These are phyloP conservation scores for Neodiprion lecontei DNA, from an alignment of 1,140 invertebrate genomes.

Conservation along the genomic window DNA sequence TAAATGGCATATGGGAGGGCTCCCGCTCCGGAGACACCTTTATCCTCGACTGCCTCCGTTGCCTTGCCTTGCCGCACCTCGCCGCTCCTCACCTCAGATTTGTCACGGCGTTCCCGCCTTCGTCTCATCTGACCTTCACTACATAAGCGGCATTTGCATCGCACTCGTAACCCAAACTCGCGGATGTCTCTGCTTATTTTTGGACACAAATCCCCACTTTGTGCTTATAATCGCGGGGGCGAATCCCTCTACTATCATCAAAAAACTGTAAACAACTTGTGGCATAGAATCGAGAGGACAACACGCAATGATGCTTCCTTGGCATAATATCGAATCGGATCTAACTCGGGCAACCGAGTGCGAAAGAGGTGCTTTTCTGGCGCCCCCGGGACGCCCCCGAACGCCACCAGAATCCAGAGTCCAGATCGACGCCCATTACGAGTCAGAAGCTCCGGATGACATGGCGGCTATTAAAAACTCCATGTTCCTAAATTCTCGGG, in stretches of 20 bases:
- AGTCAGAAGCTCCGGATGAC: slow-evolving; percentile 7
- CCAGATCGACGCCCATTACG: background rate
- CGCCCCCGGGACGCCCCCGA: background rate
- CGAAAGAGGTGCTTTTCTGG: background rate
- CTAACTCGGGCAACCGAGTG: no score
- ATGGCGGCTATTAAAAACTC: slow-evolving; percentile 25
- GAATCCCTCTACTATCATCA: no score
- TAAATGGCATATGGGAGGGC: slow-evolving; percentile 51
- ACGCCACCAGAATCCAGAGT: background rate
- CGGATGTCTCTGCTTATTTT: no score
- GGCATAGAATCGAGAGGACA: no score
- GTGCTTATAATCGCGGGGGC: no score
- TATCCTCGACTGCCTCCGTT: slow-evolving; percentile 41
- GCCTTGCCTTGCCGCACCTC: background rate
- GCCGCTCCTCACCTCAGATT: no score
- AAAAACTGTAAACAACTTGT: no score
- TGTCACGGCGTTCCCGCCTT: background rate
- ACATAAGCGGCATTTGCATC: no score
- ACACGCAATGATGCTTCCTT: no score
- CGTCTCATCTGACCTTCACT: background rate
- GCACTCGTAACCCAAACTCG: no score
- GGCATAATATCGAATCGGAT: no score
- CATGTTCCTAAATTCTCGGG: slow-evolving; percentile 39
- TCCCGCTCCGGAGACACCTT: slow-evolving; percentile 52
- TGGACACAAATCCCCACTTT: no score